phyloP scores from a whole-genome alignment of 2,888 invertebrate species.

The Chaitophorus viminalis region DNA sequence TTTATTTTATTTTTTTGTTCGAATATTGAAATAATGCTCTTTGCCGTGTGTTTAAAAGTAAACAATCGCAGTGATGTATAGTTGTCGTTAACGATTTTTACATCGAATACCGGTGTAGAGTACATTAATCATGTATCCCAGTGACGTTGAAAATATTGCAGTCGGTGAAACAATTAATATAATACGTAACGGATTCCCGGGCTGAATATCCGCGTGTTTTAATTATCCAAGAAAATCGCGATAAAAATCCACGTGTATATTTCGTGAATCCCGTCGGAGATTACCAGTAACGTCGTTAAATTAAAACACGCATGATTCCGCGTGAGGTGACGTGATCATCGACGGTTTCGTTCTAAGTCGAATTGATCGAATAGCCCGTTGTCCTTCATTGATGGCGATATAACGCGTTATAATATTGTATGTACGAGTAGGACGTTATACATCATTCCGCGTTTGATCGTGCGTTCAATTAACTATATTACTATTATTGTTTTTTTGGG shows the following conservation, averaged over 20 bases:
- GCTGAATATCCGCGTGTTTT: too few species aligned
- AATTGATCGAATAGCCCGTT: background rate
- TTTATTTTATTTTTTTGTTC: background rate
- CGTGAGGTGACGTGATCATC: background rate
- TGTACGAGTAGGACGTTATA: background rate
- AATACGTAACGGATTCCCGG: too few species aligned
- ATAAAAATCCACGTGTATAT: too few species aligned
- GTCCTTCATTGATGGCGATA: background rate
- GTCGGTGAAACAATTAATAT: too few species aligned
- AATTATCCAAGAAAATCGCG: too few species aligned
- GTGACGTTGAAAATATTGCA: too few species aligned
- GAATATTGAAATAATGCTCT: background rate
- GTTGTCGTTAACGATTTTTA: background rate
- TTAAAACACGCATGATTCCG: too few species aligned
- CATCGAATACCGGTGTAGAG: background rate
- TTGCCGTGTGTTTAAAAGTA: constrained; percentile 43
- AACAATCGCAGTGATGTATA: background rate
- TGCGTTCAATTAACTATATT: background rate
- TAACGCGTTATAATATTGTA: background rate
- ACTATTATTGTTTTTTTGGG: background rate
- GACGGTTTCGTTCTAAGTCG: background rate
- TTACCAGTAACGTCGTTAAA: too few species aligned
- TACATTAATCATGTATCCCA: background rate
- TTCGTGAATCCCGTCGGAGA: too few species aligned
- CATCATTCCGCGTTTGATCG: background rate